Base-by-base conservation (phyloP, 2,113 vertebrate genomes). In the Tricholaema leucomelas region DNA sequence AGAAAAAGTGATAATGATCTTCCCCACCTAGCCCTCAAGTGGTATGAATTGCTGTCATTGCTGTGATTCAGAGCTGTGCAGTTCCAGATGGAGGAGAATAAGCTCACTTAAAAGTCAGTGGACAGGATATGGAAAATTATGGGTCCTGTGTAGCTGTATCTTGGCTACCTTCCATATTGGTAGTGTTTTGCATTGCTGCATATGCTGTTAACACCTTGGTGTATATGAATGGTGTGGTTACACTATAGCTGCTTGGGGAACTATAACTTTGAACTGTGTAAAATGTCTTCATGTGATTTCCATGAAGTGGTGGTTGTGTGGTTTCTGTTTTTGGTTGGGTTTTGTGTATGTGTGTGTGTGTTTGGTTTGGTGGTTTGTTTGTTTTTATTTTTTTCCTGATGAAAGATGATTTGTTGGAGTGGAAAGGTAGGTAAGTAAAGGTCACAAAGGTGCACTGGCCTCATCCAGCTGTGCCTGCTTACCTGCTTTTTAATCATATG, bases 151-250 rank as follows among this genome's bases (percentile, higher is more conserved):
- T 86, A 77, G 86, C 69, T 91, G 65, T 71, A 75, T 28, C 61
- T 95, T 96, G 92, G 95, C 92, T 1, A 40, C 70, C 59, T 88
- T 90, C 87, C 92, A 81, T 2, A 9, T 72, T 52, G 0, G 93
- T 93, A 91, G 91, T 81, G 27, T 87, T 93, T 85, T 91, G 91
- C 67, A 27, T 92, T 94, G 78, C 87, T 92, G 71, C 79, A 33
- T 55, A 8, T 89, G 92, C 85, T 94, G 87, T 95, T 96, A 96
- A 94, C 89, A 88, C 95, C 95, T 96, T 92, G 75, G 30, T 85
- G 80, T 89, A 85, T 89, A 79, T 82, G 74, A 88, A 85, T 76
- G 54, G 74, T 89, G 91, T 87, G 94, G 92, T 94, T 81, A 81
- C 40, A 61, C 30, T 93, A 89, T 82, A 76, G 91, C 93, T 96